Evolutionary conservation across 1,140 invertebrate genomes (phyloP).

Genomic region (Littorina saxatilis): DNA sequence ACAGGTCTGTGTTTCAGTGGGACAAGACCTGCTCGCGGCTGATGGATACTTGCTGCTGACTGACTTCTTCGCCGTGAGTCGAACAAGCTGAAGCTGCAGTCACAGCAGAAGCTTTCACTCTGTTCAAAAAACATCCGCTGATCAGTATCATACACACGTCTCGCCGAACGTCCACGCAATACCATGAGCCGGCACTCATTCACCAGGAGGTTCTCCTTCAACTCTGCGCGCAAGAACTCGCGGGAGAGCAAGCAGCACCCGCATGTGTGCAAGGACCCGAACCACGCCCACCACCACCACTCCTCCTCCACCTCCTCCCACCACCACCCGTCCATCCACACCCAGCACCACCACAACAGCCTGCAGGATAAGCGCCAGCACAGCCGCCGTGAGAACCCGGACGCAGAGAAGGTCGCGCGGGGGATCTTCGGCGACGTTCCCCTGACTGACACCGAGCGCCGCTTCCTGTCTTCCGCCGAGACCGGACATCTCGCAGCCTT

Average conservation of each 20-base stretch:
- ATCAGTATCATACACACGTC: too few species aligned
- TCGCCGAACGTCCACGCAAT: too few species aligned
- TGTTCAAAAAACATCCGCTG: too few species aligned
- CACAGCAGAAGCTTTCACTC: too few species aligned
- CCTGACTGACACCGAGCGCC: conserved; percentile 51
- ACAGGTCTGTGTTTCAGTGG: too few species aligned
- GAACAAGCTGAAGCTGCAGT: too few species aligned
- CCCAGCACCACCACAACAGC: conserved; percentile 35
- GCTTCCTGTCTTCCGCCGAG: conserved; percentile 49
- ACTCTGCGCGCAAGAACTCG: conserved; percentile 36
- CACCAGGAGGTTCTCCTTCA: conserved; percentile 38
- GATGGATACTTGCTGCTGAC: too few species aligned
- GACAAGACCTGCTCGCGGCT: too few species aligned
- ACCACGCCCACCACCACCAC: background rate
- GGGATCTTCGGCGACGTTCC: conserved; percentile 61
- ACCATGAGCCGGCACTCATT: conserved; percentile 47
- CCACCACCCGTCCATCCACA: background rate
- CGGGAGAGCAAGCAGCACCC: conserved; percentile 32
- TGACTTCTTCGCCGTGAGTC: too few species aligned
- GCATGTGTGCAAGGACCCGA: background rate
- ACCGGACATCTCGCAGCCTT: conserved; percentile 49
- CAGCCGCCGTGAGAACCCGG: conserved; percentile 45
- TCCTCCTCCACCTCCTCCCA: background rate
- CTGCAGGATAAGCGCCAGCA: conserved; percentile 46
- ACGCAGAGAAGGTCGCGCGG: conserved; percentile 45